Base-by-base conservation (phyloP, 2,113 vertebrate genomes). In the Bubalus kerabau region DNA sequence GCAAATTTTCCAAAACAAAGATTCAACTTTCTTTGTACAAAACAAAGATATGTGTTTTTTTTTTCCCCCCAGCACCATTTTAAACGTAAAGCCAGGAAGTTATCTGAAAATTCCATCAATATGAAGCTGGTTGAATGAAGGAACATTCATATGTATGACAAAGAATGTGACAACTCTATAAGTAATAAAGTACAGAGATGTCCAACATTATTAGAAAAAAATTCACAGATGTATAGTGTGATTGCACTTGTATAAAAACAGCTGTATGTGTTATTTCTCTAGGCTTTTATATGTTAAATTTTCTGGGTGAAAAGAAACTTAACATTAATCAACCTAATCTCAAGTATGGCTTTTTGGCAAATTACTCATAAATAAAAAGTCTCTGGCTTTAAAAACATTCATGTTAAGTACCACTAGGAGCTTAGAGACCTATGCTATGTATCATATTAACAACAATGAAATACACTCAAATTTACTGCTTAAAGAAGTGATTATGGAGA, bases 71-170 rank as follows among this genome's bases (percentile, higher is more conserved):
- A 91, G 62, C 1, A 59, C 16, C 88, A 24, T 81, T 85, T 92
- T 64, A 96, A 89, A 92, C 32, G 40, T 71, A 87, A 95, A 94
- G 36, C 7, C 23, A 81, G 46, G 15, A 83, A 94, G 56, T 23
- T 48, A 40, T 4, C 23, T 46, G 8, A 28, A 89, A 94, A 96
- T 86, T 23, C 23, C 30, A 86, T 83, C 64, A 93, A 12, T 59
- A 96, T 62, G 43, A 40, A 81, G 89, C 16, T 76, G 12, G 81
- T 71, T 92, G 92, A 87, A 96, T 91, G 74, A 92, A 94, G 40
- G 36, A 21, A 54, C 3, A 76, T 52, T 13, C 36, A 90, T 30
- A 83, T 60, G 32, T 43, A 91, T 78, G 30, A 90, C 67, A 87
- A 74, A 94, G 80, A 95, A 95, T 13, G 21, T 60, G 52, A 57